phyloP scores from a whole-genome alignment of 2,113 vertebrate species.

The Zootoca vivipara region DNA sequence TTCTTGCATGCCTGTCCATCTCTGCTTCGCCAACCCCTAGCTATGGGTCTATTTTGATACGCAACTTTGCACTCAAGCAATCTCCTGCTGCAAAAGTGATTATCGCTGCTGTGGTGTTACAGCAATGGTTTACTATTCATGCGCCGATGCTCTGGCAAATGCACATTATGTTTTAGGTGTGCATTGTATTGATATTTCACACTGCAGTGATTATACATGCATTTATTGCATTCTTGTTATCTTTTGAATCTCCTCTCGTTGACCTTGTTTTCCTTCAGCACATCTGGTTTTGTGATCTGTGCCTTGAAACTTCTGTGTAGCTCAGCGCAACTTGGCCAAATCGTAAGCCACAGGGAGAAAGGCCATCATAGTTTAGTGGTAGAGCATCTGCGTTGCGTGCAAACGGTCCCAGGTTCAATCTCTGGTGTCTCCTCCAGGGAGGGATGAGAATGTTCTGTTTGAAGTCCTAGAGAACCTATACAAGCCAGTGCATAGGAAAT shows the following conservation, averaged over 20 bases:
- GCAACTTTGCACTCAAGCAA: background rate
- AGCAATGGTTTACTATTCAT: background rate
- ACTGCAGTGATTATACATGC: background rate
- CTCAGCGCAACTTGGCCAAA: too few species aligned
- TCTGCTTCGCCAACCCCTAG: background rate
- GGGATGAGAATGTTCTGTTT: background rate
- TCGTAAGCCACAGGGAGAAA: background rate
- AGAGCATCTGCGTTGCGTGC: background rate
- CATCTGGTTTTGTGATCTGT: background rate
- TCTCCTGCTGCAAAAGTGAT: background rate
- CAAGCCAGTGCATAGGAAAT: background rate
- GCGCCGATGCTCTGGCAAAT: background rate
- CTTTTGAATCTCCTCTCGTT: background rate
- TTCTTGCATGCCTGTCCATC: background rate
- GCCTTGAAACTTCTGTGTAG: too few species aligned
- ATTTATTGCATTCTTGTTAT: background rate
- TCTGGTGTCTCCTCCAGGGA: too few species aligned
- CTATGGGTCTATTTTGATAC: background rate
- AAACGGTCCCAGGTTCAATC: too few species aligned
- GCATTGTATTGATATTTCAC: background rate
- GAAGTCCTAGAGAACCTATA: background rate
- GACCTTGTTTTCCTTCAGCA: background rate
- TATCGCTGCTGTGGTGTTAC: background rate
- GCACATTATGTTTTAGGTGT: background rate
- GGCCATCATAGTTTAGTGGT: background rate